Base-by-base conservation (phyloP, 2,888 invertebrate species). In the Synergus japonicus region DNA sequence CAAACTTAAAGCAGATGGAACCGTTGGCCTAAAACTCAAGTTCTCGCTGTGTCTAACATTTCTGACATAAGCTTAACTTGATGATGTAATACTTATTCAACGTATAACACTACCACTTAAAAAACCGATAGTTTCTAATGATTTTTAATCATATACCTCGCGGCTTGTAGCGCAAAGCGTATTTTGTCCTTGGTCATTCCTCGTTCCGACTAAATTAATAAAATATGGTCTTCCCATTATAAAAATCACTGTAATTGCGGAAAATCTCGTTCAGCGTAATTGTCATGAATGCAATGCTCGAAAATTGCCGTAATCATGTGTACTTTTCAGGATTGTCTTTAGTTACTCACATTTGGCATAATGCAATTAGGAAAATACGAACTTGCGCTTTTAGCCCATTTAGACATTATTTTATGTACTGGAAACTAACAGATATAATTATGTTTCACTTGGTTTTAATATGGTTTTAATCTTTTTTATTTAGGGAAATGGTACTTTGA, bases 1-100 rank as follows among this genome's bases (percentile, higher is more conserved):
- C 54, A 49, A 73, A 41, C 41, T 73, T 73, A 41, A 73, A 73
- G 54, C 37, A 41, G 73, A 73, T 73, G 73, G 73, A 15, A 73
- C 41, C 41, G 58, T 73, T 54, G 73, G n/a, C 18, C 73, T 18
- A 54, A 73, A 63, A 73, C 54, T 69, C 29, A 49, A 69, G 29
- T 54, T 73, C n/a, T 73, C n/a, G 9, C 54, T 58, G 22, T 13
- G 67, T 9, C 73, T 54, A 4, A 49, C 15, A 54, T n/a, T 69
- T 46, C 49, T 73, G 37, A 37, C 49, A 54, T n/a, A 46, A 54
- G 15, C 37, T 58, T 58, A 15, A 29, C 73, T 37, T 9, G 2
- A 46, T 29, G n/a, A 13, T 29, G 18, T 12, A 67, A 67, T 46
- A 22, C 43, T 46, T 29, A 29, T 29, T 18, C 12, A 43, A 44